Base-by-base conservation (phyloP, 2,113 vertebrate species). In the Hyaena hyaena region DNA sequence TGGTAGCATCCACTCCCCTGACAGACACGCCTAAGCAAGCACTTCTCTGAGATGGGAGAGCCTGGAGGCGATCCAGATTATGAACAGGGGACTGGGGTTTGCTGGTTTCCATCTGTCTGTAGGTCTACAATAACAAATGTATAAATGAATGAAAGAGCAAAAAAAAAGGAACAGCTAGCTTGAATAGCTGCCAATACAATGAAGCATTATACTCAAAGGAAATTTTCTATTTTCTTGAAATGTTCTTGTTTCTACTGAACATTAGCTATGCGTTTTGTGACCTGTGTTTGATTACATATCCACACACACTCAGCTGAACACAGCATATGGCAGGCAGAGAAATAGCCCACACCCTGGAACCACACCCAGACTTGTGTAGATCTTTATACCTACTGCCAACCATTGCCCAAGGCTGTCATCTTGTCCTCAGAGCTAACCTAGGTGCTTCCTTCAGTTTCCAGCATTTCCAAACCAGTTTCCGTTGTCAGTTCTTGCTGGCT, bases 171-270 rank as follows among this genome's bases (percentile, higher is more conserved):
- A 61, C 39, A 65, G 9, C 66, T 89, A 55, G 19, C 81, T 74
- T 61, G 35, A 50, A 76, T 69, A 79, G 61, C n/a, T 87, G 24
- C 33, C 50, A 43, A 74, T 61, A 33, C 0, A 8, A 31, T 61
- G 48, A 95, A 45, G 43, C 65, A 15, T 19, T 53, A 4, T 21
- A 74, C n/a, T 88, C 88, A 77, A 26, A 93, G 31, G 35, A 68
- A 55, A 55, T 55, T 85, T 68, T 66, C n/a, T 39, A 0, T 86
- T 81, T 88, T 91, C 45, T 87, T 84, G 69, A 84, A 88, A 81
- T 68, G 76, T 23, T 85, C 73, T 96, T 66, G 31, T 53, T 96
- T 74, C 94, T 92, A 10, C 63, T 43, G 58, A 83, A 50, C 39
- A 35, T 48, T 58, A 28, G 50, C 69, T 95, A 1, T 16, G 12